Conservation (phyloP, 2,888 invertebrate genomes). For the Synergus laeviventris region DNA sequence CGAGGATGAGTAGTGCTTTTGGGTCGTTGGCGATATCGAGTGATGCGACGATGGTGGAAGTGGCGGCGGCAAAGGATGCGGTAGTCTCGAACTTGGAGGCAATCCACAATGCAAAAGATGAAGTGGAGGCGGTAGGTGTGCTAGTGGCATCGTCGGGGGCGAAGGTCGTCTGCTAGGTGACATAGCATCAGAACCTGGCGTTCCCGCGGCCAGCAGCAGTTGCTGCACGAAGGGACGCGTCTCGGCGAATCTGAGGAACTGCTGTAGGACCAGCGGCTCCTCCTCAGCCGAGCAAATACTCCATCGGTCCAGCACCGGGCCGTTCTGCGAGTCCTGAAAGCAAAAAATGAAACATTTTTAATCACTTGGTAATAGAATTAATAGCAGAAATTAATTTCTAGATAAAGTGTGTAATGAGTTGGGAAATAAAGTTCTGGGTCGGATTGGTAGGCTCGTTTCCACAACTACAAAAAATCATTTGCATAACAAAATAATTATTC, state of each 20-base stretch:
- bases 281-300: slow-evolving; percentile 91
- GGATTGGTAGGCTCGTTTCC: neutral
- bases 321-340: slow-evolving; percentile 88
- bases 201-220: slow-evolving; percentile 79
- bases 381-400: neutral
- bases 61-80: slow-evolving; percentile 73
- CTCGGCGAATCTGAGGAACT: slow-evolving; percentile 93
- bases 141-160: slow-evolving; percentile 78
- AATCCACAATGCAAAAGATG: slow-evolving; percentile 73
- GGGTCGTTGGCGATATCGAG: slow-evolving; percentile 77
- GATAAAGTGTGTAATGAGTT: neutral
- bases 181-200: slow-evolving; percentile 79
- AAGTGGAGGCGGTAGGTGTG: slow-evolving; percentile 73
- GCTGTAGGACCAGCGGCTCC: slow-evolving; percentile 93
- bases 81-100: slow-evolving; percentile 75
- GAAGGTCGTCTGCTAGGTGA: slow-evolving; percentile 84
- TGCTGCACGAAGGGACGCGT: slow-evolving; percentile 89
- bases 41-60: slow-evolving; percentile 73
- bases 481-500: slow-evolving; percentile 22
- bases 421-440: neutral
- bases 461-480: neutral
- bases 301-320: slow-evolving; percentile 90
- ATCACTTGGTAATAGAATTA: neutral
- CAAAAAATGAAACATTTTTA: slow-evolving; percentile 63
- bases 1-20: slow-evolving; percentile 76